Percentiles rank a stretch among this genome's conserved stretches.
phyloP scores from a whole-genome alignment of 2,888 invertebrate species.

The Oscheius onirici region DNA sequence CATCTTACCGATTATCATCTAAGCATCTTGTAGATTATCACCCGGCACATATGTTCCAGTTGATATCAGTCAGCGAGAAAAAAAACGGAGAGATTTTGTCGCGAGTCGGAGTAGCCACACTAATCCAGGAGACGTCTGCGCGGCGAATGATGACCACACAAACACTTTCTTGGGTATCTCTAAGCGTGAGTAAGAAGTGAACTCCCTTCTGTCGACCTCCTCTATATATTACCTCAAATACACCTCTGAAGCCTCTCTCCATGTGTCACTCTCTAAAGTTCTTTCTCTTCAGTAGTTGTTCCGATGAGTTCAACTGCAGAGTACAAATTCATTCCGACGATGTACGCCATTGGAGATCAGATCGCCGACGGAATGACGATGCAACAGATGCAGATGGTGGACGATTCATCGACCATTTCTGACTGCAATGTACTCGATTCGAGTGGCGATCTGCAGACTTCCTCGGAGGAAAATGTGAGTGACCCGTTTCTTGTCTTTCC shows the following conservation, averaged over 20 bases:
- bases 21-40: constrained; percentile 22
- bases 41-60: constrained; percentile 10
- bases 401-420: constrained; percentile 18
- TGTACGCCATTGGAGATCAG: constrained; percentile 5
- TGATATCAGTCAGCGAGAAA: background rate
- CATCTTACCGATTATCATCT: constrained; percentile 28
- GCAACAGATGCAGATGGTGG: constrained; percentile 21
- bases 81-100: background rate
- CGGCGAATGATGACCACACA: no score
- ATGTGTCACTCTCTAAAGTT: background rate
- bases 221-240: background rate
- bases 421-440: constrained; percentile 16
- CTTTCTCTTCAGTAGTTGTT: constrained; percentile 1
- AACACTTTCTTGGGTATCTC: background rate
- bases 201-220: background rate
- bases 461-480: constrained; percentile 29
- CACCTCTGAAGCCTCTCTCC: background rate
- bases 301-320: constrained; percentile 10
- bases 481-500: background rate
- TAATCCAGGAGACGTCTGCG: background rate
- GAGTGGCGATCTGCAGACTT: constrained; percentile 20
- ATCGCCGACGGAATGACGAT: constrained; percentile 1
- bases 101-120: background rate
- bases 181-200: background rate
- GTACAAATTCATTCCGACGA: constrained; percentile 21